Evolutionary conservation across 2,888 invertebrate species (phyloP), one percentile per base, ranked within the genome.

Genomic region (Biston stratarius): DNA sequence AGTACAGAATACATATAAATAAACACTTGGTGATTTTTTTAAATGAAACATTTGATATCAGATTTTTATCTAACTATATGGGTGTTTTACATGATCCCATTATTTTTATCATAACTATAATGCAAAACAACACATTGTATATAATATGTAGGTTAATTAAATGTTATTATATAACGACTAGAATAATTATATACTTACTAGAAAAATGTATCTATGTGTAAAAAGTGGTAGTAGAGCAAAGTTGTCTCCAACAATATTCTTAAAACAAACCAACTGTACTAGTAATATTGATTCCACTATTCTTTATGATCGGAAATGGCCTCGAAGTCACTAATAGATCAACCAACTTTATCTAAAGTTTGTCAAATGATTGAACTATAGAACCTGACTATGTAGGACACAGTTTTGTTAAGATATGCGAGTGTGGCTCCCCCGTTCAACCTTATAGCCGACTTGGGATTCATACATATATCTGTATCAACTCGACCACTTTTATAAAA

Each of bases 221-320:
- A 63, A 58, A 57, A 40, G 14, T 6, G 24, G 56, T 55, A 48
- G 56, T n/a, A 55, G 53, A 7, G 52, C 57, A 45, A 38, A 48
- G 11, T 24, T 38, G n/a, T 48, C n/a, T 53, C 45, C 38, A 53
- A n/a, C 55, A 15, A 15, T 40, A n/a, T 51, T 12, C 3, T 34
- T 14, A 6, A 2, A 42, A 14, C 10, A 2, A 42, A 14, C n/a
- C 15, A n/a, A 40, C 49, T 56, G 67, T 61, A 55, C 61, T 69
- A 59, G 53, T 24, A 36, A 64, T 64, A 47, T 64, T 69, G 68
- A 69, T 64, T 53, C 49, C 12, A 42, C 34, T 58, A 42, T n/a
- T 36, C 34, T 36, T 10, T 53, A 15, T 53, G 15, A 53, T 38
- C 38, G 6, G 14, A n/a, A 38, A 53, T 38, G 52, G 6, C 52